Percentiles rank a stretch among this genome's conserved stretches.
phyloP scores from a whole-genome alignment of 2,113 vertebrate genomes.

The Ceyx melanurus region DNA sequence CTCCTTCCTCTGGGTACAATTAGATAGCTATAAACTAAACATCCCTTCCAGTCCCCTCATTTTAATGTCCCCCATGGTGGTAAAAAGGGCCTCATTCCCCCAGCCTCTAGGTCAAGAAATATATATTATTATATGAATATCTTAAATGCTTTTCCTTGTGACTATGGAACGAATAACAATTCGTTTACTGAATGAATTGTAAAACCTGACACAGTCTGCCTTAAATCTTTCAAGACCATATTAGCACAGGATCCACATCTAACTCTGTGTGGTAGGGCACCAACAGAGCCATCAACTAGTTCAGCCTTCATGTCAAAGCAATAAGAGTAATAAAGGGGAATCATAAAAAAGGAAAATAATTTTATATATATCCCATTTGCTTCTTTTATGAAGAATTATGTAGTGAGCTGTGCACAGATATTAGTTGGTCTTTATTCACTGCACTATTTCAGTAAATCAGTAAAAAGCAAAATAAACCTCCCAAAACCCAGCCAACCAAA shows the following conservation, averaged over 20 bases:
- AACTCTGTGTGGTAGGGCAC: background rate
- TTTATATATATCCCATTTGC: background rate
- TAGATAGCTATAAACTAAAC: slow-evolving; percentile 57
- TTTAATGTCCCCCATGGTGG: slow-evolving; percentile 58
- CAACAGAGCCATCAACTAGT: background rate
- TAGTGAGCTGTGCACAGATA: background rate
- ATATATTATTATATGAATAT: background rate
- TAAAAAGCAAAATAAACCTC: background rate
- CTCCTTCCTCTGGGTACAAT: slow-evolving; percentile 50
- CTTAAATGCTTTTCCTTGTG: slow-evolving; percentile 27
- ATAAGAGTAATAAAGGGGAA: background rate
- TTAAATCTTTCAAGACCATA: slow-evolving; percentile 26
- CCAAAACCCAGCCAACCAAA: no score
- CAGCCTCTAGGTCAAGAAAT: slow-evolving; percentile 22
- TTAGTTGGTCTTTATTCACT: background rate
- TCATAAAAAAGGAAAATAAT: background rate
- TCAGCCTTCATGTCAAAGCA: background rate
- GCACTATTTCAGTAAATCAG: background rate
- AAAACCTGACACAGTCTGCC: background rate
- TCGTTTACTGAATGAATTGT: background rate
- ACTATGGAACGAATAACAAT: background rate
- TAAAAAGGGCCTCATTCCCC: slow-evolving; percentile 55
- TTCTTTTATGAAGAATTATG: background rate
- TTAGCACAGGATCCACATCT: background rate
- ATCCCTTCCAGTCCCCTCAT: slow-evolving; percentile 50